Base-by-base conservation (phyloP, 2,888 invertebrate genomes). In the Sipunculus nudus region DNA sequence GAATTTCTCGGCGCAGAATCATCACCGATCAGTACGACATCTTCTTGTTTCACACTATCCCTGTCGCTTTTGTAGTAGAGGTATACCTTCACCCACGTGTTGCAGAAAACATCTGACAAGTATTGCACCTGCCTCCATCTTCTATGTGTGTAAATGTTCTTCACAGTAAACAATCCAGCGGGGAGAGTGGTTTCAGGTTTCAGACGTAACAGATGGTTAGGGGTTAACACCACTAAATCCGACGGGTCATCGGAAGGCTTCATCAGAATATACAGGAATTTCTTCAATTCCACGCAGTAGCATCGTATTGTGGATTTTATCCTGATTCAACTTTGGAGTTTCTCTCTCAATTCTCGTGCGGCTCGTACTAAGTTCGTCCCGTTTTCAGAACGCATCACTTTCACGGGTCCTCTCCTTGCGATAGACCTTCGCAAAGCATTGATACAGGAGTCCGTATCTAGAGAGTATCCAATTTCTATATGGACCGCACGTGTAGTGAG, bases 41-140 rank as follows among this genome's bases (percentile, higher is more conserved):
- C 26, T 2, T 46, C 5, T 46, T 6, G 6, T n/a, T 25, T 19
- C 25, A n/a, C n/a, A 16, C 46, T 41, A 57, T 28, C 57, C 57
- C 21, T 47, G 47, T 29, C 61, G 28, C 28, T 47, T 31, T 39
- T 61, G 61, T 35, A 53, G 39, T 5, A 35, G n/a, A 13, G 53
- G 57, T 23, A 58, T 4, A 46, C 61, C 1, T 35, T 25, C 2
- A 54, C 26, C 61, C 65, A 65, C n/a, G 53, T 49, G 16, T 32
- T 32, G 55, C 61, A 65, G 25, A 65, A 65, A 19, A 60, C 13
- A 31, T 56, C 43, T 4, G 59, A 53, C 46, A 65, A 40, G 35
- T 61, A 65, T 43, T 65, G 61, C 25, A 61, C 57, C 21, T 62
- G 59, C 10, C 60, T 29, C 63, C 63, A 63, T 16, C 65, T 54